Percentiles rank a stretch among this genome's conserved stretches.
These are phyloP conservation scores for Brachionichthys hirsutus DNA, from an alignment of 2,113 vertebrate species.

Conservation along the genomic window DNA sequence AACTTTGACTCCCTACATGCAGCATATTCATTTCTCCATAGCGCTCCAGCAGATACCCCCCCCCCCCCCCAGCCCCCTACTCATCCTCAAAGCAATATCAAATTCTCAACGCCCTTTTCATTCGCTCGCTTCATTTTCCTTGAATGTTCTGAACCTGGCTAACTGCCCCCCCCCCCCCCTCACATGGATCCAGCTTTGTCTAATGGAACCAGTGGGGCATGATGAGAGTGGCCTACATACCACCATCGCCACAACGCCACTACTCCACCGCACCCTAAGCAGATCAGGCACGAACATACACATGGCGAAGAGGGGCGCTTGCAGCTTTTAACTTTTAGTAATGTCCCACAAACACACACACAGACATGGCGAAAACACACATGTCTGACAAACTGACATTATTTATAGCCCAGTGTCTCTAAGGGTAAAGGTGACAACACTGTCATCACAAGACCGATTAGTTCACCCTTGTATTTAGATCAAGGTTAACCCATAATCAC, in stretches of 20 bases:
- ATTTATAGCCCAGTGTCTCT: no score
- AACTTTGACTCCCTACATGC: conserved; percentile 1
- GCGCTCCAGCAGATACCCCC: no score
- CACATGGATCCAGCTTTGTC: conserved; percentile 20
- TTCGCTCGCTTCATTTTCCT: conserved; percentile 21
- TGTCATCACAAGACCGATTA: neutral
- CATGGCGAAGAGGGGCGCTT: conserved; percentile 15
- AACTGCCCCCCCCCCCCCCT: neutral
- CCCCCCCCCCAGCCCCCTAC: no score
- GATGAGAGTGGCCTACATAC: conserved; percentile 70
- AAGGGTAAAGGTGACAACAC: neutral
- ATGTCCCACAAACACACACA: conserved; percentile 17
- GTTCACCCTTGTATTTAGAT: neutral
- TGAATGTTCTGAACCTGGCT: conserved; percentile 25
- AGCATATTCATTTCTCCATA: no score
- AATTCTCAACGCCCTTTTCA: conserved; percentile 21
- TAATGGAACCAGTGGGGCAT: conserved; percentile 56
- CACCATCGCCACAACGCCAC: conserved; percentile 8
- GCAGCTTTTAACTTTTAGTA: conserved; percentile 57
- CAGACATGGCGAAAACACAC: neutral
- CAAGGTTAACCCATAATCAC: neutral
- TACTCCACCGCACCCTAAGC: conserved; percentile 3
- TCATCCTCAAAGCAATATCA: conserved; percentile 10
- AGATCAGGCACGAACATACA: conserved; percentile 33
- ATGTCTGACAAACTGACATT: no score